Evolutionary conservation across 1,140 invertebrate species (phyloP), one percentile per base, ranked within the genome.

Genomic region (Metopolophium dirhodum): DNA sequence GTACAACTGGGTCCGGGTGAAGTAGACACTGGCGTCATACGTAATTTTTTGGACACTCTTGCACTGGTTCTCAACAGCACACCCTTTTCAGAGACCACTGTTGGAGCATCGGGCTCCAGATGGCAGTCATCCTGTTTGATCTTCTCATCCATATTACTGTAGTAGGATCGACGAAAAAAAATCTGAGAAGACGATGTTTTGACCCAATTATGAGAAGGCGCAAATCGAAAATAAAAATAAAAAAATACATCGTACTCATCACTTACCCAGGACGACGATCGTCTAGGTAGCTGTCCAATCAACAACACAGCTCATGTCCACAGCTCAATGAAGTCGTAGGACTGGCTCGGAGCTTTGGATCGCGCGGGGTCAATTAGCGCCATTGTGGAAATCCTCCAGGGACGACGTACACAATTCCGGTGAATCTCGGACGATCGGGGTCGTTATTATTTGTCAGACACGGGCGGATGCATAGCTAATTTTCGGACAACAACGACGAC

Each of bases 41-140:
- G 94, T 37, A 94, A 90, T 68, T 95, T 95, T 93, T 95, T 95
- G 20, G 94, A 94, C 7, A 95, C 94, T 77, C 94, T 93, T 49
- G 94, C 94, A 94, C 94, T 94, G 11, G 94, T 94, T 61, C 94
- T 93, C 2, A 95, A 89, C 85, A 94, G 94, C n/a, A 95, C 91
- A 26, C 91, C 91, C 35, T 93, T 93, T 86, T 86, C 91, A 0
- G 91, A 93, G 7, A 93, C 91, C 0, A 93, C 91, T 7, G 91
- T 86, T 22, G 91, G 91, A 35, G 49, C 49, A 20, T 93, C 91
- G 11, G 14, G 51, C 82, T 92, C 91, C n/a, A 45, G 9, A 49
- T 49, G 77, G 11, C n/a, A 35, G 22, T 83, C 47, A 54, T 92
- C 91, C 20, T n/a, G 9, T 35, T 83, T 92, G 7, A 47, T 51